Percentiles rank a stretch among this genome's conserved stretches.
phyloP scores from a whole-genome alignment of 2,797 vertebrate species.

The Neosalanx taihuensis region DNA sequence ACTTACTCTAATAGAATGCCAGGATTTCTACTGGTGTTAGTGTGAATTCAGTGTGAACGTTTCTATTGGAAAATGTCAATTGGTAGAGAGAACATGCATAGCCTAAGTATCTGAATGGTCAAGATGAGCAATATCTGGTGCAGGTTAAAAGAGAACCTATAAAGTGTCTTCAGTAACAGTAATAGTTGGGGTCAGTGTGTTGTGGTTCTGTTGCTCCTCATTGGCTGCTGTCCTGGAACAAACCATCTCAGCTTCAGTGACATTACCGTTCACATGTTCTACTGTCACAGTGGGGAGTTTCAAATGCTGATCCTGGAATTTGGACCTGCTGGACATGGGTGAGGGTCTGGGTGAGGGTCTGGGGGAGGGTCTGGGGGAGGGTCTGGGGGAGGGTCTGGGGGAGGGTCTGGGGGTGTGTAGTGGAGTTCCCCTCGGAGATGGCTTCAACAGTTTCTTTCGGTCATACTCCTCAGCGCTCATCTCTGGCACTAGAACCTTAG shows the following conservation, averaged over 20 bases:
- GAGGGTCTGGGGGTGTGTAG: slow-evolving; percentile 19
- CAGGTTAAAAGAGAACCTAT: slow-evolving; percentile 8
- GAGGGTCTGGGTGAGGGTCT: slow-evolving; percentile 32
- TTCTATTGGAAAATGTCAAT: not conserved
- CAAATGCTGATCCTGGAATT: slow-evolving; percentile 24
- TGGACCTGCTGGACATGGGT: slow-evolving; percentile 10
- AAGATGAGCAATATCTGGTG: not conserved
- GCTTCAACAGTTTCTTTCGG: slow-evolving; percentile 66
- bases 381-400: slow-evolving; percentile 23
- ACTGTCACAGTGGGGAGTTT: slow-evolving; percentile 48
- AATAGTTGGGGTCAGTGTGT: slow-evolving; percentile 28
- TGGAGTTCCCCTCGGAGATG: slow-evolving; percentile 26
- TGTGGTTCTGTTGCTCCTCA: slow-evolving; percentile 18
- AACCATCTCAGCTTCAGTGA: slow-evolving; percentile 23
- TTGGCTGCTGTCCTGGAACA: slow-evolving; percentile 20
- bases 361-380: not conserved
- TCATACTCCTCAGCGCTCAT: slow-evolving; percentile 84
- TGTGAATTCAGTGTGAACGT: not conserved
- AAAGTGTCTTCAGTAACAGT: not conserved
- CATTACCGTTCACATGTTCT: slow-evolving; percentile 47
- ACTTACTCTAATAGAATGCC: not conserved
- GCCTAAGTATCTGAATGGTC: not conserved
- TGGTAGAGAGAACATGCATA: not conserved
- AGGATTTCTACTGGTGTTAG: not conserved
- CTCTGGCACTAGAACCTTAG: slow-evolving; percentile 81